Base-by-base conservation (phyloP, 2,113 vertebrate species). In the Pangasianodon gigas region DNA sequence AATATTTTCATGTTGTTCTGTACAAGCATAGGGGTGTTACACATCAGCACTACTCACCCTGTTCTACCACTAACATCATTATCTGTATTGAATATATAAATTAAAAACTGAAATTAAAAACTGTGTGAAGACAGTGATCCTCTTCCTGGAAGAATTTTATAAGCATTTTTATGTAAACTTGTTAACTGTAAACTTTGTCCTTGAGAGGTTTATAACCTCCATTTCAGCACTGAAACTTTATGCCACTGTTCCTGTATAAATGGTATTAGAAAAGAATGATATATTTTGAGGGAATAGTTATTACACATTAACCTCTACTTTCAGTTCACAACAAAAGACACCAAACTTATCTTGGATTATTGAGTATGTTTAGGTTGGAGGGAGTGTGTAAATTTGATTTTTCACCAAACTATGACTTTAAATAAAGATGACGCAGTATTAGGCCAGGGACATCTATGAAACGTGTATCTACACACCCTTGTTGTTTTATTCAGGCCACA, bases 381-480 rank as follows among this genome's bases (percentile, higher is more conserved):
- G 60, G 62, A 13, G 9, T 29, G 26, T n/a, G 26, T 67, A 69
- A n/a, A 32, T 69, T 69, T 4, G 29, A 69, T 32, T 74, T 7
- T 74, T 67, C 29, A n/a, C 32, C 26, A 37, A 71, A 37, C 4
- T 37, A 16, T 74, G 5, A 41, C 69, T 32, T 37, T 74, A 9
- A 74, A 74, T 3, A 2, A 32, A 32, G 6, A 7, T 56, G 14
- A 56, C 54, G 1, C 37, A 18, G 2, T 52, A 52, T 52, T 52
- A 69, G 79, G 80, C 51, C 67, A 87, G 52, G 9, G 67, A 32
- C 58, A 69, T 84, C 60, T 80, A 58, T 87, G 80, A 80, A 86
- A n/a, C 51, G n/a, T 83, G 67, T 87, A 77, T 85, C 46, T 32
- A 81, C 62, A 26, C 83, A 82, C 75, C 62, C 84, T 83, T 65